Evolutionary conservation across 2,888 invertebrate genomes (phyloP), one percentile per base, ranked within the genome.

Genomic region (Caenorhabditis macrosperma): DNA sequence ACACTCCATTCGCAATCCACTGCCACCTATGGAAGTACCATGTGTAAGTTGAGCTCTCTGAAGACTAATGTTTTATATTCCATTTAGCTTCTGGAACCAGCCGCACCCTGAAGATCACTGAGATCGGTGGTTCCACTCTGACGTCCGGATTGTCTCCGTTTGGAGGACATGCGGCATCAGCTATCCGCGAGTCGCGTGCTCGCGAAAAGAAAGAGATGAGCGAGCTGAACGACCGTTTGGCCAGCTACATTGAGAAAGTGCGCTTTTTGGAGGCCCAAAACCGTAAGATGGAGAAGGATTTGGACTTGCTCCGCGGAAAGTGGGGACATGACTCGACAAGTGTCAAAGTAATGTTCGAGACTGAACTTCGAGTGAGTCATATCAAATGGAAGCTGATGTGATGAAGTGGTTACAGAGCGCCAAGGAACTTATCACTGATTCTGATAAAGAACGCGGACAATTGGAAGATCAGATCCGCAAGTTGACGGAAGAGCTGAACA

Each of bases 201-300:
- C 89, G 88, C 68, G 92, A 92, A 87, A 92, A 92, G 90, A 91
- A 91, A 83, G 92, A 92, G 83, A 91, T 92, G 91, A 91, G 91
- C 84, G 92, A 92, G 78, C 86, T 92, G 82, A 92, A 92, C 87
- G 92, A 92, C 84, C 87, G 92, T 68, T 91, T 92, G 76, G 92
- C 92, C 74, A 91, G 88, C 86, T 93, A 92, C 88, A 92, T 92
- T 81, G 92, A 92, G 89, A 92, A 92, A 89, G 88, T 89, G 44
- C 89, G 90, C n/a, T 90, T 90, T 81, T 81, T 90, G 75, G 90
- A 90, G 57, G 90, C 90, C 9, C 90, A 90, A 77, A 90, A 90
- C 76, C 87, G 90, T 59, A 90, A 90, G 77, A 82, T 90, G 78
- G 85, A 86, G 28, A 84, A 83, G 28, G 89, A 89, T 68, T 74